phyloP scores from a whole-genome alignment of 2,113 vertebrate genomes.

The Columba janthina region DNA sequence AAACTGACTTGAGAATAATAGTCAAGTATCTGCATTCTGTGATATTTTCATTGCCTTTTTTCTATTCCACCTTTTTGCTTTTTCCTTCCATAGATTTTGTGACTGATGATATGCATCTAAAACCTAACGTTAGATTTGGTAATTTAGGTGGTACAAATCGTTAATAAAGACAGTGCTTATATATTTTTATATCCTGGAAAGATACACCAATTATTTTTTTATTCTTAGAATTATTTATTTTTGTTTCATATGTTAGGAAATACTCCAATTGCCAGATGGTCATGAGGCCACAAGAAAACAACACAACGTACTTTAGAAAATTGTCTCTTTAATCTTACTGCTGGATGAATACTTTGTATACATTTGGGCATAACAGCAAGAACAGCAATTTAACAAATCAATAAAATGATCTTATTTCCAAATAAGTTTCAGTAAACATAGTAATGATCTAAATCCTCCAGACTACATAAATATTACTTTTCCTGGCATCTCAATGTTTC shows the following conservation, averaged over 20 bases:
- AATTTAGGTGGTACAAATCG: not conserved
- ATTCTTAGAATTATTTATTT: not conserved
- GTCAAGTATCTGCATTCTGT: not conserved
- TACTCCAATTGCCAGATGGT: not conserved
- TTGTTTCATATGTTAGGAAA: not conserved
- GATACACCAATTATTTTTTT: not conserved
- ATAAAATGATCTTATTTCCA: not conserved
- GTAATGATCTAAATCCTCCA: not conserved
- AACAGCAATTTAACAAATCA: not conserved
- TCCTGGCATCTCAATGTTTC: not conserved
- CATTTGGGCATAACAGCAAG: accelerated
- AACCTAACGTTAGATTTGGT: not conserved
- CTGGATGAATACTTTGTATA: not conserved
- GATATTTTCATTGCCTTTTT: not conserved
- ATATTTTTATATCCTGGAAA: not conserved
- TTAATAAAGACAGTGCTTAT: not conserved
- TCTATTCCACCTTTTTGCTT: not conserved
- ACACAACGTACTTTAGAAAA: accelerated
- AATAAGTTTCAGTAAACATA: not conserved
- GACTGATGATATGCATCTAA: not conserved
- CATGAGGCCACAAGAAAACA: not conserved
- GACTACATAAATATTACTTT: not conserved
- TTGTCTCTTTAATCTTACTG: not conserved
- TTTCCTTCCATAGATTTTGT: not conserved
- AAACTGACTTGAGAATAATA: not conserved